Conservation (phyloP, 1,140 invertebrate species). For the Diorhabda carinulata region DNA sequence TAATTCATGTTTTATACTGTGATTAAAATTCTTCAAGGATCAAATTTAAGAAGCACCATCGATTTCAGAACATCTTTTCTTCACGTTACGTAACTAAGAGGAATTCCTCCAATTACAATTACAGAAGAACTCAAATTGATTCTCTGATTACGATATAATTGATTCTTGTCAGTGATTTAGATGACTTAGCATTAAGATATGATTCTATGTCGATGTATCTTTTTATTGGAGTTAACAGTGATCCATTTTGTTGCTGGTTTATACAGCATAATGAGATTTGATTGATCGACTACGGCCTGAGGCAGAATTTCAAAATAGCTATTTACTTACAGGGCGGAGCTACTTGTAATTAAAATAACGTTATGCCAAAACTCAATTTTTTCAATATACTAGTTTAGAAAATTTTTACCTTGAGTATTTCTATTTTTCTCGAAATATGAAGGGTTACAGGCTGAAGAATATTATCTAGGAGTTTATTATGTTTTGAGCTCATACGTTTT, state of each 20-base stretch:
- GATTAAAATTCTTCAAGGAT: too few relatives aligned
- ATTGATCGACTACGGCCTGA: neutral
- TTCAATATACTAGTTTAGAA: too few relatives aligned
- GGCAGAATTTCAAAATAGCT: neutral
- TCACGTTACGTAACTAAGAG: neutral
- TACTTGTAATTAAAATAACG: too few relatives aligned
- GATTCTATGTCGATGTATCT: neutral
- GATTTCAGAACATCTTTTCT: neutral
- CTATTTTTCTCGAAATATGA: too few relatives aligned
- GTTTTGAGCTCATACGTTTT: too few relatives aligned
- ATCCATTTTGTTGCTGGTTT: constrained; percentile 3
- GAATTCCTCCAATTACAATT: constrained; percentile 1
- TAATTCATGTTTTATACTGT: too few relatives aligned
- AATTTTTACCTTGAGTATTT: too few relatives aligned
- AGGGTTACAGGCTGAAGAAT: too few relatives aligned
- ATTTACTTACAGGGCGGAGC: too few relatives aligned
- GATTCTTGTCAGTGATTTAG: constrained; percentile 4
- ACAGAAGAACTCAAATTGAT: neutral
- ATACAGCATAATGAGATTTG: neutral
- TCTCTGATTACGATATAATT: constrained; percentile 7
- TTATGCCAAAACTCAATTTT: too few relatives aligned
- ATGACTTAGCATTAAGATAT: constrained; percentile 3
- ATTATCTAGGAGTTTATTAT: too few relatives aligned
- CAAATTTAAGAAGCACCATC: neutral
- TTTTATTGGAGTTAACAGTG: neutral